Conservation (phyloP, 2,113 vertebrate genomes). For the Notiomystis cincta region DNA sequence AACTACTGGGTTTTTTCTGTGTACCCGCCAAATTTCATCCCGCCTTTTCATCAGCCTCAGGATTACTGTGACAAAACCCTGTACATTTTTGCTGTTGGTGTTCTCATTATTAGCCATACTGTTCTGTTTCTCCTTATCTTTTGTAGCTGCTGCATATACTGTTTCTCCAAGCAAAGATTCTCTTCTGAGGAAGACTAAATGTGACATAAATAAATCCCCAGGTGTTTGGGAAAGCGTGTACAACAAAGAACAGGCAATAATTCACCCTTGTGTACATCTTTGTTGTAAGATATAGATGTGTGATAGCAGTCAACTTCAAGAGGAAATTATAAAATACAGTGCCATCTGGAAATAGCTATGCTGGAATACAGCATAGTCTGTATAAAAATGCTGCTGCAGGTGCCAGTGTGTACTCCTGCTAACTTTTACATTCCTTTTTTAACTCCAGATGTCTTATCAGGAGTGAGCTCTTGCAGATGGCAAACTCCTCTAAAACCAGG, state of each 20-base stretch:
- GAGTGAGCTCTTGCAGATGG: not conserved
- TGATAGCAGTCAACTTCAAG: not conserved
- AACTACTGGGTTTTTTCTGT: slow-evolving; percentile 74
- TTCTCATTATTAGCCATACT: slow-evolving; percentile 60
- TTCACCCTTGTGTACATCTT: not conserved
- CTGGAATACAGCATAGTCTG: not conserved
- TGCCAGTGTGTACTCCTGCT: not conserved
- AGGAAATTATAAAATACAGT: not conserved
- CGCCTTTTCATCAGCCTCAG: slow-evolving; percentile 71
- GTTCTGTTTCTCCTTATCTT: slow-evolving; percentile 56
- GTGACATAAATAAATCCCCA: not conserved
- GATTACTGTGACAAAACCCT: slow-evolving; percentile 72
- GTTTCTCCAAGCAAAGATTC: slow-evolving; percentile 46
- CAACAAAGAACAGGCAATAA: slow-evolving; percentile 31
- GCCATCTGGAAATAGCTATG: not conserved
- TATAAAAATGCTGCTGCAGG: slow-evolving; percentile 14
- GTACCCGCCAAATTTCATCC: slow-evolving; percentile 70
- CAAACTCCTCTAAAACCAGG: not conserved
- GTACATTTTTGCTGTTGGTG: slow-evolving; percentile 65
- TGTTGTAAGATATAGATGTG: not conserved
- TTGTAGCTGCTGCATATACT: slow-evolving; percentile 52
- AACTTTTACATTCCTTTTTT: not conserved
- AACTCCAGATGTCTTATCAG: not conserved
- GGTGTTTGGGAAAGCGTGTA: not conserved
- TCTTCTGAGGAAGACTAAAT: slow-evolving; percentile 53